Evolutionary conservation across 1,140 invertebrate species (phyloP).

Genomic region (Plectus sambesii): DNA sequence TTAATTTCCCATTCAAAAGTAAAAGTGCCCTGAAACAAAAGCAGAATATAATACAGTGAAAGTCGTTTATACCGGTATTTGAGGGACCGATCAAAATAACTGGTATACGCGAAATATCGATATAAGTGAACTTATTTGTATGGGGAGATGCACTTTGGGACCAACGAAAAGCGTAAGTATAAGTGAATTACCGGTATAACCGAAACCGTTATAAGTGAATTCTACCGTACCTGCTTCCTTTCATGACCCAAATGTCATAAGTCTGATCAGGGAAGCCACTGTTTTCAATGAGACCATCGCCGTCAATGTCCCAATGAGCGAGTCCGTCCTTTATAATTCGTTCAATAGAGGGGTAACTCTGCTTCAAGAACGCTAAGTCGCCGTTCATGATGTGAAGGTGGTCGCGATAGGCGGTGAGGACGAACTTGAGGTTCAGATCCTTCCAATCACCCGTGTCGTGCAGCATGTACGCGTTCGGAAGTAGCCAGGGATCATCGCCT

Average conservation of each 20-base stretch:
- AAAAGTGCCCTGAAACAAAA: no score
- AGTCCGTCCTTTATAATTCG: constrained; percentile 53
- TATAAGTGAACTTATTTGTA: no score
- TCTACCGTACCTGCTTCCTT: constrained; percentile 67
- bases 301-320: constrained; percentile 63
- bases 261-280: constrained; percentile 76
- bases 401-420: constrained; percentile 67
- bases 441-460: constrained; percentile 82
- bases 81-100: no score
- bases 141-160: no score
- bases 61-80: no score
- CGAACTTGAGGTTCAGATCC: constrained; percentile 83
- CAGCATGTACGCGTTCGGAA: constrained; percentile 75
- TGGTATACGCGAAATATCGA: no score
- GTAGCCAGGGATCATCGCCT: constrained; percentile 68
- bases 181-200: no score
- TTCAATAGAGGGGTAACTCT: constrained; percentile 55
- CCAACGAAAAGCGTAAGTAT: no score
- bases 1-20: no score
- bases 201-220: no score
- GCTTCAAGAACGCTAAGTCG: constrained; percentile 52
- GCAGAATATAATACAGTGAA: no score
- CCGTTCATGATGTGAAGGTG: constrained; percentile 50
- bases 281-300: constrained; percentile 82
- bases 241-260: constrained; percentile 81